Evolutionary conservation across 2,797 vertebrate genomes (phyloP).

Genomic region (Gymnopithys bicolor): DNA sequence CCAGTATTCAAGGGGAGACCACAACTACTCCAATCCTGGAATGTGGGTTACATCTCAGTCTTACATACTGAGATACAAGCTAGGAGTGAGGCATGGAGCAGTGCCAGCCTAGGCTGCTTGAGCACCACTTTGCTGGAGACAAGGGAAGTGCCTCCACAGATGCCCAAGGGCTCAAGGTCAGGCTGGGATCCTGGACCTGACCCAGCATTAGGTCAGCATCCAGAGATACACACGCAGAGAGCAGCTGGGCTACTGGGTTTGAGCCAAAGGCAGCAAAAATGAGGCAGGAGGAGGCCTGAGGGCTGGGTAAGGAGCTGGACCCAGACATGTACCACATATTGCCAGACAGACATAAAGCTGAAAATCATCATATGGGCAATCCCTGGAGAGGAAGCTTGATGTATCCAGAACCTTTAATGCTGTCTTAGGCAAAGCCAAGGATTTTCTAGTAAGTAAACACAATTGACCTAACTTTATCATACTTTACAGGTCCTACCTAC

Average conservation of each 20-base stretch:
- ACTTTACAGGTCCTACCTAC: not conserved
- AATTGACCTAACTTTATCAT: not conserved
- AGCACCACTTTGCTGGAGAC: not conserved
- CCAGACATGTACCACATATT: rapidly evolving
- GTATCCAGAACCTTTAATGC: not conserved
- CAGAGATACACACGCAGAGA: not conserved
- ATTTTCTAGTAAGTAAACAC: not conserved
- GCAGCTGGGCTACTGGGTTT: not conserved
- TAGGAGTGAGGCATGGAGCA: not conserved
- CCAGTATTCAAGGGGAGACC: not conserved
- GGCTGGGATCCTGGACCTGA: not conserved
- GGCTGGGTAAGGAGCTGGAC: not conserved
- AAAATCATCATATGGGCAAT: not conserved
- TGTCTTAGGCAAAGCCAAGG: not conserved
- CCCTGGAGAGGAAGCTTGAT: not conserved
- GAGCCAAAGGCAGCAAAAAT: not conserved
- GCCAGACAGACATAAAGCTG: not conserved
- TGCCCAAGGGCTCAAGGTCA: not conserved
- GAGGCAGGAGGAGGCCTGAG: not conserved
- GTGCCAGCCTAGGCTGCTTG: not conserved
- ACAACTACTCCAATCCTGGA: not conserved
- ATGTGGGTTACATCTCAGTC: not conserved
- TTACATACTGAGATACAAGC: not conserved
- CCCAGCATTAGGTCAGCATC: not conserved
- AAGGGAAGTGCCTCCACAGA: not conserved